A percentile compares a stretch with the other conserved stretches of the same genome.
Conservation (phyloP, 2,797 vertebrate genomes). For the Tapera naevia region DNA sequence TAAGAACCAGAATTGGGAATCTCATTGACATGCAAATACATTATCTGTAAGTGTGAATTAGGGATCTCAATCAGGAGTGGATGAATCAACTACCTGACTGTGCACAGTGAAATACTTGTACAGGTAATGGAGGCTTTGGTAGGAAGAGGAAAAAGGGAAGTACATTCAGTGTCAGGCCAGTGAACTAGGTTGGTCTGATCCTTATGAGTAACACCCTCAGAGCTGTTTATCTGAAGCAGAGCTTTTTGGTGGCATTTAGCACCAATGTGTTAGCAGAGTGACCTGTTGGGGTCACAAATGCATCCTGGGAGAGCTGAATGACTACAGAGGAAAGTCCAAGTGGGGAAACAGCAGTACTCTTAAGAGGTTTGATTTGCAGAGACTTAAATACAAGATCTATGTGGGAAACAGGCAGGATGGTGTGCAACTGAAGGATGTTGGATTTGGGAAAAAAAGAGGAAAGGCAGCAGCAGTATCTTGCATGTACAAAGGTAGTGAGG, state of each 20-base stretch:
- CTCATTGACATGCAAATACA: background rate
- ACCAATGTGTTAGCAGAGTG: background rate
- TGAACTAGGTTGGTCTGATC: background rate
- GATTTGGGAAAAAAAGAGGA: background rate
- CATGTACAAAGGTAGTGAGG: fast-evolving
- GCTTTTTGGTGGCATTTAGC: background rate
- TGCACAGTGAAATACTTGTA: background rate
- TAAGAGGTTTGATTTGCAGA: background rate
- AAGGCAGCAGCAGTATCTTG: background rate
- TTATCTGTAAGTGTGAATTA: background rate
- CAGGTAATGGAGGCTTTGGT: background rate
- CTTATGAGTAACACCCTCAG: background rate
- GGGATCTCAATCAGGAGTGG: background rate
- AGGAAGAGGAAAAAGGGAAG: background rate
- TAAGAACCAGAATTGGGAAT: background rate
- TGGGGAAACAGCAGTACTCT: background rate
- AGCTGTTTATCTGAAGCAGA: background rate
- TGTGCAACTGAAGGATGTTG: background rate
- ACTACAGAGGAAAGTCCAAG: background rate
- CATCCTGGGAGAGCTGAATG: background rate
- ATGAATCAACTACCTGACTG: background rate
- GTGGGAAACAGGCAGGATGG: background rate
- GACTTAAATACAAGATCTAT: background rate
- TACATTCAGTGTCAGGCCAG: background rate
- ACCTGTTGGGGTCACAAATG: background rate